Evolutionary conservation across 1,140 invertebrate genomes (phyloP).

Genomic region (Drosophila jambulina): DNA sequence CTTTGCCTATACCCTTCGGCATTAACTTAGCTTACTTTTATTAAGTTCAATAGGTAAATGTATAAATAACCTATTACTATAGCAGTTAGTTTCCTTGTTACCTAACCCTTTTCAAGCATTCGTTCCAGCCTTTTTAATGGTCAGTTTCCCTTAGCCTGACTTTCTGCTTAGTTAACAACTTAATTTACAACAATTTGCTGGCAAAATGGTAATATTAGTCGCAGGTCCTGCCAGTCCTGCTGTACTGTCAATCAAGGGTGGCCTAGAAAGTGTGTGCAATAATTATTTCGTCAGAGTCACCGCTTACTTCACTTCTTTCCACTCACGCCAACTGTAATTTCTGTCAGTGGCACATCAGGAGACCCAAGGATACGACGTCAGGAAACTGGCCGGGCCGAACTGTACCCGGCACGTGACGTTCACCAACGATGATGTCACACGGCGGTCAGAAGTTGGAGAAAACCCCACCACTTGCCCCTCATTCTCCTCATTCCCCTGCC

Average conservation of each 20-base stretch:
- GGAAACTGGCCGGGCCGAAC: constrained; percentile 26
- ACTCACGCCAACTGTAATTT: constrained; percentile 64
- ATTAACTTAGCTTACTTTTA: no score
- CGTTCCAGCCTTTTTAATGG: neutral
- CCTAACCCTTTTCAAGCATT: neutral
- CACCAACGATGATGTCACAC: constrained; percentile 69
- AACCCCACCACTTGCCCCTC: neutral
- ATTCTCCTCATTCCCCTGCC: neutral
- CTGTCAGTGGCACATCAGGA: constrained; percentile 57
- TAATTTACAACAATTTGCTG: constrained; percentile 3
- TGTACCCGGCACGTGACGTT: constrained; percentile 65
- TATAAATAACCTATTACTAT: neutral
- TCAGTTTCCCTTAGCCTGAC: neutral
- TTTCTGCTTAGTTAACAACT: constrained; percentile 3
- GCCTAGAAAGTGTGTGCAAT: constrained; percentile 54
- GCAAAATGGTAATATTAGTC: constrained; percentile 7
- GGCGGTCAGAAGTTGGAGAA: constrained; percentile 24
- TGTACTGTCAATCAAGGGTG: constrained; percentile 42
- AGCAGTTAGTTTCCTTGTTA: neutral
- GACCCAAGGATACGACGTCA: constrained; percentile 6
- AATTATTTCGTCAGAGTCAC: constrained; percentile 62
- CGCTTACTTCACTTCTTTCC: constrained; percentile 14
- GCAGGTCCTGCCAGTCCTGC: neutral
- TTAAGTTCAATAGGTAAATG: neutral
- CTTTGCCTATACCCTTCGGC: no score